Evolutionary conservation across 2,888 invertebrate species (phyloP).

Genomic region (Troides helena): DNA sequence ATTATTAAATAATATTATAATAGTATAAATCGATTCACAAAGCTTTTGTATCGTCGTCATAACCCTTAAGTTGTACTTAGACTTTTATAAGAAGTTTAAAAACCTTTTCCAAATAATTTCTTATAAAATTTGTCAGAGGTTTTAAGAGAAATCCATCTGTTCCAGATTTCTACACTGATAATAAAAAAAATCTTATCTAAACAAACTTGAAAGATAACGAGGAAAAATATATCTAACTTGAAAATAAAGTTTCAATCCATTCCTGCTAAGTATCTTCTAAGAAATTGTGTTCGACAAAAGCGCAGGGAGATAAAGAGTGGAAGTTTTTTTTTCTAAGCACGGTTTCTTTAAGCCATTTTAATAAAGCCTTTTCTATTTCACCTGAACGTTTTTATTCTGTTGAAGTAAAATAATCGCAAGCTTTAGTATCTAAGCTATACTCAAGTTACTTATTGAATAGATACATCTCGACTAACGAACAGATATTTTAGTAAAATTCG

Average conservation of each 20-base stretch:
- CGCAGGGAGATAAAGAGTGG: neutral
- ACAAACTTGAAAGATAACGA: neutral
- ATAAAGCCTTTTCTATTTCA: neutral
- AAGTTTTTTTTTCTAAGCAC: neutral
- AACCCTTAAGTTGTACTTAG: no score
- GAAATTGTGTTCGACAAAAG: slow-evolving; percentile 1
- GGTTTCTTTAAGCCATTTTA: neutral
- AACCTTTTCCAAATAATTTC: neutral
- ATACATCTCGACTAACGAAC: no score
- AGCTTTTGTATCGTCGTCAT: no score
- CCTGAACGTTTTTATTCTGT: no score
- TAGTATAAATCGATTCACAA: no score
- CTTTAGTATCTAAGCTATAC: no score
- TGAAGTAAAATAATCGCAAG: no score
- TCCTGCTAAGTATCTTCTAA: neutral
- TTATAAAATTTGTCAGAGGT: neutral
- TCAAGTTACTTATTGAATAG: no score
- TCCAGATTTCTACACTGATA: neutral
- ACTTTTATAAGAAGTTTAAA: neutral
- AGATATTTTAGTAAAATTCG: no score
- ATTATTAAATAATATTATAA: no score
- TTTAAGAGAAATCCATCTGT: neutral
- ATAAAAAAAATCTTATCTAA: neutral
- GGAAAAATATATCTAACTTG: neutral
- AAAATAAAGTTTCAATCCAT: neutral